Conservation (phyloP, 2,113 vertebrate genomes). For the Cyanoramphus novaezelandiae region DNA sequence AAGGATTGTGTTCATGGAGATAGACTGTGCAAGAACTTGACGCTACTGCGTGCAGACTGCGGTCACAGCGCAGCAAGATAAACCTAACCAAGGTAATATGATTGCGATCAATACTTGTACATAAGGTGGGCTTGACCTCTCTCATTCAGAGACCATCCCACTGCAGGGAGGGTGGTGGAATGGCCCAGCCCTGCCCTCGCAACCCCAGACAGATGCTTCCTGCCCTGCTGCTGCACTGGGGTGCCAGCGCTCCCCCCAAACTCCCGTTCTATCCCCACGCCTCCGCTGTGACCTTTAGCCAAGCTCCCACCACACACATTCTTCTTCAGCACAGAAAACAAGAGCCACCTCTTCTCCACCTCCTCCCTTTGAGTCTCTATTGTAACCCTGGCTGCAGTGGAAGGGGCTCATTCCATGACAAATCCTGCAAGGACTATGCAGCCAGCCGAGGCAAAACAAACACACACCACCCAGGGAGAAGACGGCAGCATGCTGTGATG, state of each 20-base stretch:
- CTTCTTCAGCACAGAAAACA: background rate
- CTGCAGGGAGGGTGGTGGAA: background rate
- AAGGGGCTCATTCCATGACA: background rate
- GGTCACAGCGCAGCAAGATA: fast-evolving
- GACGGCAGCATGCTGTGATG: fast-evolving
- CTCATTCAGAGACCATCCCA: too few species aligned
- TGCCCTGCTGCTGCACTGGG: fast-evolving
- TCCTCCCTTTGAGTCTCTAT: fast-evolving
- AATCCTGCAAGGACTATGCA: fast-evolving
- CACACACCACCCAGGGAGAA: background rate
- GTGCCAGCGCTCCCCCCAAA: background rate
- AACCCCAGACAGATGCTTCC: background rate
- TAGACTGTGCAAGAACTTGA: fast-evolving
- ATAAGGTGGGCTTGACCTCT: fast-evolving
- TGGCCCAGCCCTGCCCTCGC: background rate
- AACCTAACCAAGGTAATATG: background rate
- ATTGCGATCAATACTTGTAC: fast-evolving
- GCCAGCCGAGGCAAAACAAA: background rate
- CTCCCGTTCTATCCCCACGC: fast-evolving
- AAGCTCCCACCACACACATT: background rate
- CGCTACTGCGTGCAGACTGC: fast-evolving
- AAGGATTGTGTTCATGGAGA: background rate
- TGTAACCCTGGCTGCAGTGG: background rate
- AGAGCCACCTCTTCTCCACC: background rate
- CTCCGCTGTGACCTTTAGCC: background rate